Conservation (phyloP, 2,113 vertebrate species). For the Cervus canadensis region DNA sequence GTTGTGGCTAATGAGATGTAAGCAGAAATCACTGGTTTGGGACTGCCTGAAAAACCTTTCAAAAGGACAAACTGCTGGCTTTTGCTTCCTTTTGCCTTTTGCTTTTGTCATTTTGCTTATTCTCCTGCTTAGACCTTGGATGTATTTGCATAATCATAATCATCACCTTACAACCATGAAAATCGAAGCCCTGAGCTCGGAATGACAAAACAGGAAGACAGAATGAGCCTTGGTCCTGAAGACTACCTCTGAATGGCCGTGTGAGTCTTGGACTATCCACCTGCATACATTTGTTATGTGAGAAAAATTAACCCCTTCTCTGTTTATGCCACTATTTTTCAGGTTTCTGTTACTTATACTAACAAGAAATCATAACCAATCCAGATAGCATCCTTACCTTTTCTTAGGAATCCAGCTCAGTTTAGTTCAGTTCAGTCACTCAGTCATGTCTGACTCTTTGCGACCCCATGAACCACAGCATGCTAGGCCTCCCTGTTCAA, state of each 20-base stretch:
- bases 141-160: background rate
- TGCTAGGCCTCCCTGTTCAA: background rate
- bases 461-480: fast-evolving
- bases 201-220: background rate
- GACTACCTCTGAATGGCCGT: background rate
- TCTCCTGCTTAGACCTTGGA: background rate
- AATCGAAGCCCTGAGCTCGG: background rate
- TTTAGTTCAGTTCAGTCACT: background rate
- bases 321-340: background rate
- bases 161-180: background rate
- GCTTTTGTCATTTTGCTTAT: background rate
- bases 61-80: background rate
- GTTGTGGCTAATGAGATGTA: background rate
- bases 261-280: background rate
- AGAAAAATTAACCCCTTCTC: background rate
- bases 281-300: background rate
- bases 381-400: background rate
- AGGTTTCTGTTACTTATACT: background rate
- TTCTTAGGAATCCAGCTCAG: background rate
- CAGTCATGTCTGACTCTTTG: background rate
- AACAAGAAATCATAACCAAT: conserved; percentile 6
- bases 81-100: background rate
- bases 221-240: background rate
- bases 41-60: background rate
- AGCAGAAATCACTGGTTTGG: background rate